Evolutionary conservation across 2,113 vertebrate species (phyloP), one percentile per base, ranked within the genome.

Genomic region (Equus quagga): DNA sequence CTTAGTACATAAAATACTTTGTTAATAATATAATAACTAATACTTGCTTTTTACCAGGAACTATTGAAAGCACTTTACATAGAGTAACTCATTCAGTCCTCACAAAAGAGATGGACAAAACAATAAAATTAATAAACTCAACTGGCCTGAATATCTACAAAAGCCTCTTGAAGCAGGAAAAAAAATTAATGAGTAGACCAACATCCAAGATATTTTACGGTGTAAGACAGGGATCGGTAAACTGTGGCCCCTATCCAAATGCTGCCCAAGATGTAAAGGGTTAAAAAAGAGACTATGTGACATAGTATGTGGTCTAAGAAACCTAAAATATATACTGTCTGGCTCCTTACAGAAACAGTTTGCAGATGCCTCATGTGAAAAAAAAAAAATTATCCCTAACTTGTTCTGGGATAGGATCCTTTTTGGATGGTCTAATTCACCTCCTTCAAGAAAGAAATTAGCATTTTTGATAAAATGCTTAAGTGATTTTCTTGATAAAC

Each of bases 401-500:
- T 60, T 82, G 5, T 90, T 90, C 92, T 67, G 21, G 31, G 54
- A 41, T 76, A 65, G 72, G 83, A 67, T 56, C 19, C 60, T 78
- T 56, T 79, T 17, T 18, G 24, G 46, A 21, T 91, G 64, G 28
- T 82, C 7, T 69, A 58, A 69, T 93, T 54, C 23, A 58, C 33
- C 44, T 51, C 69, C 83, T 92, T 94, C 75, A 87, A 83, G 75
- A 44, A 92, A 86, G 87, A 89, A 94, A 78, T 94, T 79, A 79
- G 28, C 86, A 78, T 90, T 96, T 60, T 33, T 46, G 46, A 90
- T 92, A 91, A 94, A 96, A 94, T 76, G 64, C 80, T 82, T 92
- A n/a, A 78, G 78, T 95, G 62, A 58, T 96, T 67, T 96, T 96
- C 89, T 93, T 96, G 82, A 96, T 96, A 97, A 97, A 94, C 46